A percentile compares a stretch with the other conserved stretches of the same genome.
phyloP scores from a whole-genome alignment of 37 sponge, comb jelly and placozoan species.

The Aphrocallistes beatrix region DNA sequence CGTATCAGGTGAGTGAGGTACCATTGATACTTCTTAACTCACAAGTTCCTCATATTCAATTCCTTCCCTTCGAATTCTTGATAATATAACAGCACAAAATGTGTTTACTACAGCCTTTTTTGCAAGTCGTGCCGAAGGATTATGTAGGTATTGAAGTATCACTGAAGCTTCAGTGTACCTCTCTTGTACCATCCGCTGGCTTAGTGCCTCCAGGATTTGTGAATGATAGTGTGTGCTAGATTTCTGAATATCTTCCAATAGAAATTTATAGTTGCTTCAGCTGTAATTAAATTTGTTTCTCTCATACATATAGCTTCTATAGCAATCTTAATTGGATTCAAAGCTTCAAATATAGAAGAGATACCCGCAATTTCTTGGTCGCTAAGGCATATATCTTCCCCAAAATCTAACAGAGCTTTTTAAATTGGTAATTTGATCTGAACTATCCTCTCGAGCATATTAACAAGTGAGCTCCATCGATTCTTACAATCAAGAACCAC shows the following conservation, averaged over 20 bases:
- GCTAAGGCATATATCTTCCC: slow-evolving; percentile 2
- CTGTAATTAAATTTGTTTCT: neutral
- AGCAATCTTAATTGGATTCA: neutral
- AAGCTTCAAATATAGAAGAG: slow-evolving; percentile 18
- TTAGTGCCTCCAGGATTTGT: neutral
- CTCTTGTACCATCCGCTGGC: neutral
- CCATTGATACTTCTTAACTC: neutral
- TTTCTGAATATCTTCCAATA: neutral
- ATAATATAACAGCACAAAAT: neutral
- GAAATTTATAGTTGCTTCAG: neutral
- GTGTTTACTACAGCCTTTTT: too few relatives aligned
- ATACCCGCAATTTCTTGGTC: slow-evolving; percentile 18
- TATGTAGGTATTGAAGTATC: neutral
- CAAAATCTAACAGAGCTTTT: too few relatives aligned
- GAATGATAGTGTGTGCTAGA: neutral
- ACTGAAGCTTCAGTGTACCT: neutral
- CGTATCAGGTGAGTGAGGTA: neutral
- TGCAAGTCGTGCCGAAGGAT: neutral
- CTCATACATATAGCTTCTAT: neutral
- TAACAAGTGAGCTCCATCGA: too few relatives aligned
- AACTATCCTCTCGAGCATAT: neutral
- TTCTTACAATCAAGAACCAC: neutral
- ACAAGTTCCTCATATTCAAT: neutral
- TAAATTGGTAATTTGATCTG: slow-evolving; percentile 2
- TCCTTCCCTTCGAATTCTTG: neutral